Percentiles rank a stretch among this genome's conserved stretches.
Evolutionary conservation across 2,797 vertebrate species (phyloP).

Genomic region (Acropternis orthonyx): DNA sequence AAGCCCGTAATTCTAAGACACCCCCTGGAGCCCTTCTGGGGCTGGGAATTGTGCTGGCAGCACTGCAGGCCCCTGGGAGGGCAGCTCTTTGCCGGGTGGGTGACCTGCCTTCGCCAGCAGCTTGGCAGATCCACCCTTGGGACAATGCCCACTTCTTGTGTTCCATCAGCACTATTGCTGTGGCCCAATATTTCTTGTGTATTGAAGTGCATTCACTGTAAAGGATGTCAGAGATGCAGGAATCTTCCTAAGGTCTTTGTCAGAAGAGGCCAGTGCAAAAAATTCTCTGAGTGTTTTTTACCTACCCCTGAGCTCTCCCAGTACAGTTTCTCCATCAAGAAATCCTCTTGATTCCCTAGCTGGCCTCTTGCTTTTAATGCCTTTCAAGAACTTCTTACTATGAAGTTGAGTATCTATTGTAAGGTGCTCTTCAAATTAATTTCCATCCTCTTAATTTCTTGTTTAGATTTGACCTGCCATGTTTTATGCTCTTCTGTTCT

Average conservation of each 20-base stretch:
- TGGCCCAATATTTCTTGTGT: background rate
- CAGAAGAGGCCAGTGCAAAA: background rate
- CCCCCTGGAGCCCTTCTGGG: background rate
- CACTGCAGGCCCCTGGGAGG: background rate
- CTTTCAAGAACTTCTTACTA: background rate
- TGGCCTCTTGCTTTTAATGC: background rate
- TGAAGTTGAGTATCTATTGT: background rate
- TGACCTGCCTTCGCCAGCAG: background rate
- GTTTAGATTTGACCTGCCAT: background rate
- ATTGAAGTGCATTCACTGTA: background rate
- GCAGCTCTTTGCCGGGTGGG: background rate
- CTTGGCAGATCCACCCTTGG: background rate
- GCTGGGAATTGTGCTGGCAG: background rate
- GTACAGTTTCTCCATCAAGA: background rate
- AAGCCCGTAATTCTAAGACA: background rate
- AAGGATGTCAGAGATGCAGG: background rate
- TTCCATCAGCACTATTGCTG: background rate
- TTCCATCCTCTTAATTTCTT: background rate
- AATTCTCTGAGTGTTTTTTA: background rate
- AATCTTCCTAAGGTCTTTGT: background rate
- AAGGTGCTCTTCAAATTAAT: background rate
- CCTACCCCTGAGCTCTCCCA: accelerated
- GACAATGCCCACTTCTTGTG: background rate
- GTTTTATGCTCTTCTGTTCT: background rate
- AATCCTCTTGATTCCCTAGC: background rate